These are phyloP conservation scores for Simalia tracyae DNA, from an alignment of 2,797 vertebrate species.

Conservation along the genomic window DNA sequence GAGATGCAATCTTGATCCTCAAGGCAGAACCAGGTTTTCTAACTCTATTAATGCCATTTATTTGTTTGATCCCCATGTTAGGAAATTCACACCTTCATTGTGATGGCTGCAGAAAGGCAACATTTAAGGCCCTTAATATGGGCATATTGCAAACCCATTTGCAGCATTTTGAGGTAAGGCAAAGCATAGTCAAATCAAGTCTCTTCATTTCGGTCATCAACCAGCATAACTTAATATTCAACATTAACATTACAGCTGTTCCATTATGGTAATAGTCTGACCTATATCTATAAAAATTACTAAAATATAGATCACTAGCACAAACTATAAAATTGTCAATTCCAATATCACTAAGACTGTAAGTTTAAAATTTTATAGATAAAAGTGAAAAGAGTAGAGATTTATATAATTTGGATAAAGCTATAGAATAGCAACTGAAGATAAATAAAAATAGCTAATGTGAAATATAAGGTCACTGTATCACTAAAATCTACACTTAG, in stretches of 20 bases:
- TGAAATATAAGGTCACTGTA: background rate
- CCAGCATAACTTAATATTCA: background rate
- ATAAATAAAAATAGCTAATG: background rate
- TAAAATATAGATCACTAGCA: background rate
- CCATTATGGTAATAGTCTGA: background rate
- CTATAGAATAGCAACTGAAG: background rate
- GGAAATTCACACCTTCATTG: background rate
- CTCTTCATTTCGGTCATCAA: background rate
- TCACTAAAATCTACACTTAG: background rate
- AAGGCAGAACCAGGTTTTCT: background rate
- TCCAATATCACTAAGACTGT: background rate
- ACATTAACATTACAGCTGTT: background rate
- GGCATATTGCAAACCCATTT: background rate
- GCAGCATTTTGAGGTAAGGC: background rate
- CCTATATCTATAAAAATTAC: background rate
- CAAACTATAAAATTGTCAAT: background rate
- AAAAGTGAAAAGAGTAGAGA: background rate
- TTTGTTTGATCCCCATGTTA: background rate
- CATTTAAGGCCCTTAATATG: background rate
- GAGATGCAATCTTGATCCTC: background rate
- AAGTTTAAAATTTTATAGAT: background rate
- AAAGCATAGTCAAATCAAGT: background rate
- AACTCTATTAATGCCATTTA: background rate
- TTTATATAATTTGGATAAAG: background rate
- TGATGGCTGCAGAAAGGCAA: background rate